These are phyloP conservation scores for Sus cebifrons DNA, from an alignment of 2,797 vertebrate genomes.

Conservation along the genomic window DNA sequence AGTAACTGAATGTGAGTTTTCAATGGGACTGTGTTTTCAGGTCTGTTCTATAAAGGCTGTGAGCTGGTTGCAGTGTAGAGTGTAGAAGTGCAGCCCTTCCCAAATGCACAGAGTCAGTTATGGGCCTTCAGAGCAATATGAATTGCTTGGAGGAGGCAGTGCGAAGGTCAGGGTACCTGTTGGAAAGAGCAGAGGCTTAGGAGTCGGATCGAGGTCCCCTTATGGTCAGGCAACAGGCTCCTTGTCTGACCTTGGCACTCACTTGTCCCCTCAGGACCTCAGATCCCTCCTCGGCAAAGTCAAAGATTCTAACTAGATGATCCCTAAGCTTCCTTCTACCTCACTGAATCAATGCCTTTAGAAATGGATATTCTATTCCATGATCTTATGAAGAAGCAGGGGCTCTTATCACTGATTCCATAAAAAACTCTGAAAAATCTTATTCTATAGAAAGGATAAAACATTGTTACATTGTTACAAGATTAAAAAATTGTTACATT, in stretches of 20 bases:
- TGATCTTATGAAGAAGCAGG: neutral
- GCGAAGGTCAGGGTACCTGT: accelerated
- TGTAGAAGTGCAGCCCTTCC: neutral
- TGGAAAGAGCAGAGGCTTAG: no score
- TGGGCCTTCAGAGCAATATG: neutral
- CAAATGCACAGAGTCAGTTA: neutral
- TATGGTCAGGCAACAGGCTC: neutral
- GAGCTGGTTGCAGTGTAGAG: accelerated
- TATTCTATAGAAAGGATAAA: neutral
- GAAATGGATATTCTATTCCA: neutral
- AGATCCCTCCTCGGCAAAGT: neutral
- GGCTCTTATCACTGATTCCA: neutral
- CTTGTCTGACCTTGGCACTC: neutral
- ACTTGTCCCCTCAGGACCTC: neutral
- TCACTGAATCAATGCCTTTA: neutral
- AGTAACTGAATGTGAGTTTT: neutral
- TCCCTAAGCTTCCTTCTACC: neutral
- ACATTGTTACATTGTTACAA: no score
- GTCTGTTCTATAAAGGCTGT: neutral
- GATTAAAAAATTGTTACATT: neutral
- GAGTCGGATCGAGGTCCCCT: no score
- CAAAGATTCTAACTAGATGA: neutral
- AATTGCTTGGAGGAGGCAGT: accelerated
- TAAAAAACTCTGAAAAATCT: neutral
- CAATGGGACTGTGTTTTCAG: neutral